A percentile compares a stretch with the other conserved stretches of the same genome.
These are phyloP conservation scores for Numenius arquata DNA, from an alignment of 2,113 vertebrate species.

Conservation along the genomic window DNA sequence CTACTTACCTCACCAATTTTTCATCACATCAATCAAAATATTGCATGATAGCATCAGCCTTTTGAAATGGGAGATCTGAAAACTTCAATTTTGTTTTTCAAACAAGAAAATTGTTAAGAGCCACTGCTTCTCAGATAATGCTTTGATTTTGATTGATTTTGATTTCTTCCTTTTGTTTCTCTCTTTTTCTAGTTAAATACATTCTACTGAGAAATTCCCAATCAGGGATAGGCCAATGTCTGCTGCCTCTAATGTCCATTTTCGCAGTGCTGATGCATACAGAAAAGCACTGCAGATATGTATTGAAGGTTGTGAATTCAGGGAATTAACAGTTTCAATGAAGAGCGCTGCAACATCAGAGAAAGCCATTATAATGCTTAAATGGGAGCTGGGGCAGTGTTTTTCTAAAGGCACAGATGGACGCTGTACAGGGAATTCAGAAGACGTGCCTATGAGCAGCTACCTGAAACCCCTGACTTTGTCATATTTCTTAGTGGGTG, in stretches of 20 bases:
- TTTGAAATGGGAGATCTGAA: conserved; percentile 14
- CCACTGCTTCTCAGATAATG: background rate
- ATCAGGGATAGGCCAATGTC: background rate
- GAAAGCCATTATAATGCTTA: background rate
- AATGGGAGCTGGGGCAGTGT: background rate
- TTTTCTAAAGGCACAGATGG: background rate
- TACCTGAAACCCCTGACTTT: background rate
- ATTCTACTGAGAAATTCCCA: background rate
- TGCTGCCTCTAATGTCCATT: background rate
- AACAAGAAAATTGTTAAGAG: background rate
- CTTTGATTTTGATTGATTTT: conserved; percentile 19
- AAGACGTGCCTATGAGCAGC: background rate
- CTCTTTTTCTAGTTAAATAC: background rate
- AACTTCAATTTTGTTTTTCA: background rate
- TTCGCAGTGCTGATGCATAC: background rate
- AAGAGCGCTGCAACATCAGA: background rate
- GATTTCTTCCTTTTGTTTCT: background rate
- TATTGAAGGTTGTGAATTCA: background rate
- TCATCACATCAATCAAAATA: background rate
- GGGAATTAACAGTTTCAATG: background rate
- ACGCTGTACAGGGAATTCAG: background rate
- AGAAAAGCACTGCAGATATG: background rate
- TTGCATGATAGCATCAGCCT: background rate
- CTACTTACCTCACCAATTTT: background rate
- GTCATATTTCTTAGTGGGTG: background rate